Evolutionary conservation across 1,140 invertebrate species (phyloP).

Genomic region (Tribolium castaneum): DNA sequence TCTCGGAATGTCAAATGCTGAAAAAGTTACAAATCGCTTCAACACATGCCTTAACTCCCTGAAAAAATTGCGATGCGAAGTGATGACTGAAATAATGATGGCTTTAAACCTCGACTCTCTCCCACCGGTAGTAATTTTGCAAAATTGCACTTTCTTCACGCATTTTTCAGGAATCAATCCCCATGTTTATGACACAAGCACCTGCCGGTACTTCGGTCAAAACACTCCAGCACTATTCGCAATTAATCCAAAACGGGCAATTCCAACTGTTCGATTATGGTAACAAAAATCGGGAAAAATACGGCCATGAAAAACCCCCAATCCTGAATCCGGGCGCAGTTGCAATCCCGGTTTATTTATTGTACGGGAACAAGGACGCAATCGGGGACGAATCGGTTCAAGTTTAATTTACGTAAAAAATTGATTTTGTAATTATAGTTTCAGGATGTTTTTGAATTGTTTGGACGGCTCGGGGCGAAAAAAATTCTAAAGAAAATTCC

Average conservation of each 20-base stretch:
- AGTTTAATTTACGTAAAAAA: no score
- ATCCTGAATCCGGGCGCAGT: background rate
- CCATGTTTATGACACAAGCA: background rate
- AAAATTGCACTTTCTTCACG: background rate
- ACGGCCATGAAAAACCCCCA: background rate
- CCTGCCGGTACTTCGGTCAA: background rate
- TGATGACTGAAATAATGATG: no score
- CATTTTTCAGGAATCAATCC: conserved; percentile 3
- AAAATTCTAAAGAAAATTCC: no score
- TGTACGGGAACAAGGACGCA: background rate
- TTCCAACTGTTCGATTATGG: conserved; percentile 22
- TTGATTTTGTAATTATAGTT: no score
- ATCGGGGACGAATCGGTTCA: background rate
- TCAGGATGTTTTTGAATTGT: no score
- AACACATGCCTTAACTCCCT: no score
- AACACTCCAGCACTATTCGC: background rate
- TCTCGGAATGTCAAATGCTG: no score
- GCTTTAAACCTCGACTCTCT: no score
- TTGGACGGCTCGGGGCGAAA: no score
- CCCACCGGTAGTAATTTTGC: no score
- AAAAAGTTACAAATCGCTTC: no score
- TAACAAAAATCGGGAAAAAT: background rate
- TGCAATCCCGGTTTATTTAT: background rate
- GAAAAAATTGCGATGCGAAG: no score
- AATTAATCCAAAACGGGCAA: background rate